Evolutionary conservation across 2,797 vertebrate genomes (phyloP), one percentile per base, ranked within the genome.

Genomic region (Diceros bicornis): DNA sequence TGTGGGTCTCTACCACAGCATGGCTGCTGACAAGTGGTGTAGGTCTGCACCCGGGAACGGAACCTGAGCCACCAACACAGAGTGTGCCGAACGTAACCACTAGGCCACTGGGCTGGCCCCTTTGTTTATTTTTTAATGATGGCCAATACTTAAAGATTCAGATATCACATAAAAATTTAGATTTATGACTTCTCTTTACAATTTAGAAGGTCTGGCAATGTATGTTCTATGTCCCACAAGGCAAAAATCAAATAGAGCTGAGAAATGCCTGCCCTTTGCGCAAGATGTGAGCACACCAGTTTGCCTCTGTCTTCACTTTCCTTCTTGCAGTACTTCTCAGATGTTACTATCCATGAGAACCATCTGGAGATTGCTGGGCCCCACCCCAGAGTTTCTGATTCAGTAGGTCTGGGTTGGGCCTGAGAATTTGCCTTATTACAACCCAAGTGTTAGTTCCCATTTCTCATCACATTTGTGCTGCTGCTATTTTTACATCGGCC

Each of bases 331-430:
- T 52, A 44, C 72, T 61, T 62, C 64, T 81, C 59, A 55, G 88
- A 44, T 6, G 4, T 81, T 41, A 81, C 66, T 64, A 34, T 88
- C 20, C 4, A 34, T 75, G 84, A 61, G 78, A 96, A 79, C 75
- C 89, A 96, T 59, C 18, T 97, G 75, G 87, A 72, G 50, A 61
- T n/a, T 25, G 29, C 78, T 93, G 83, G 69, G 84, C 62, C 57
- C 82, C 68, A 7, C 57, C 50, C 83, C 77, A 75, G 50, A n/a
- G n/a, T 64, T 78, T 96, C 75, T 89, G 79, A 93, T 92, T 97
- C 81, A 50, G 71, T 77, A 44, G 23, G 23, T 94, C 66, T 75
- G 78, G n/a, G 69, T 34, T 78, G 52, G 74, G 29, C 52, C 50
- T 41, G 69, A 87, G 89, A 89, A 66, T 71, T 57, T 59, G 41